A percentile compares a stretch with the other conserved stretches of the same genome.
Evolutionary conservation across 2,888 invertebrate species (phyloP).

Genomic region (Chaetoderma sp.): DNA sequence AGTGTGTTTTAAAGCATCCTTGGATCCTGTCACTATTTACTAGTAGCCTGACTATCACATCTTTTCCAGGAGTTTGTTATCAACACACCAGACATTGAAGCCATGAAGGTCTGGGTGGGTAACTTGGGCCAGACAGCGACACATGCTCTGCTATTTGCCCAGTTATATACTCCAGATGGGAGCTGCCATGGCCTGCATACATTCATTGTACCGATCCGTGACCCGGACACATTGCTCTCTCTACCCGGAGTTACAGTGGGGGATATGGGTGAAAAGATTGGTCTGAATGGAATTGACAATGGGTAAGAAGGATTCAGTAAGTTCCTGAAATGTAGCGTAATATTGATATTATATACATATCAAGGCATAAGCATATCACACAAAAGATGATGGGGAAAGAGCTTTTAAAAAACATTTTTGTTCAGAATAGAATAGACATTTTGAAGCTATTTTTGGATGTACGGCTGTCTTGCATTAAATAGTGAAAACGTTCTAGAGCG

Average conservation of each 20-base stretch:
- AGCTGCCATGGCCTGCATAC: constrained; percentile 87
- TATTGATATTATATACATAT: no score
- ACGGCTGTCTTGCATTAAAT: no score
- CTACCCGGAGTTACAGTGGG: constrained; percentile 85
- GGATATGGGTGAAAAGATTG: constrained; percentile 93
- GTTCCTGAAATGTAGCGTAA: no score
- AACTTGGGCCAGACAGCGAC: constrained; percentile 81
- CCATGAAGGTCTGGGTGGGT: constrained; percentile 88
- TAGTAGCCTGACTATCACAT: no score
- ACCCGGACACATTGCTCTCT: constrained; percentile 52
- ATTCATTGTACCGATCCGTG: constrained; percentile 85
- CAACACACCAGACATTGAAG: constrained; percentile 82
- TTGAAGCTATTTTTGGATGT: no score
- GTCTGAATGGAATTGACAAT: constrained; percentile 92
- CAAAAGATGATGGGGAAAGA: no score
- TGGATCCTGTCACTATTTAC: no score
- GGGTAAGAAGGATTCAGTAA: constrained; percentile 75
- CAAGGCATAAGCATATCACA: no score
- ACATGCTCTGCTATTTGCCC: constrained; percentile 89
- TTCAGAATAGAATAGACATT: no score
- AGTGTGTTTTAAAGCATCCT: no score
- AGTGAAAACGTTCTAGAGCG: no score
- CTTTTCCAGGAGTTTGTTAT: constrained; percentile 80
- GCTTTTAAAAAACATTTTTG: no score
- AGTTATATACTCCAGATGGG: constrained; percentile 84